phyloP scores from a whole-genome alignment of 2,113 vertebrate species.

The Misgurnus mizolepis region DNA sequence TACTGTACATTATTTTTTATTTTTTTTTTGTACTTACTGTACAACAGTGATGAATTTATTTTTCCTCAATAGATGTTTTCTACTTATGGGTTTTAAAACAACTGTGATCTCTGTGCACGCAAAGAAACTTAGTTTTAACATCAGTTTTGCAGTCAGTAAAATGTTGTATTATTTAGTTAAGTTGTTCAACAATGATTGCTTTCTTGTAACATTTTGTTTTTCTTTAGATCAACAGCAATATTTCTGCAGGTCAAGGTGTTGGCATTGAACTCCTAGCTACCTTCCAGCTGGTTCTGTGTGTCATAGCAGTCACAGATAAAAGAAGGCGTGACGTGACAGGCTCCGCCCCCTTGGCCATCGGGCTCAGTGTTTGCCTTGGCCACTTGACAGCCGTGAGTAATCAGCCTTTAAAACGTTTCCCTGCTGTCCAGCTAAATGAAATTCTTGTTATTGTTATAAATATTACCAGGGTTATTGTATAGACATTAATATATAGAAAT shows the following conservation, averaged over 20 bases:
- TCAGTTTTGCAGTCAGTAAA: too few species aligned
- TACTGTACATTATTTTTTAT: too few species aligned
- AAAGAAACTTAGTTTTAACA: not conserved
- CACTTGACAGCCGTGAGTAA: conserved; percentile 91
- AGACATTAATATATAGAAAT: not conserved
- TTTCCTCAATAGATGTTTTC: too few species aligned
- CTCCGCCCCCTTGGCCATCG: conserved; percentile 90
- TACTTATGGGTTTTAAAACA: too few species aligned
- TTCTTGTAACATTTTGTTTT: not conserved
- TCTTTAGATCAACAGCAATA: conserved; percentile 60
- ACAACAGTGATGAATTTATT: too few species aligned
- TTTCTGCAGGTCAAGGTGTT: conserved; percentile 86
- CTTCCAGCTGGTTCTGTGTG: conserved; percentile 94
- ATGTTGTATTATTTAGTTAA: not conserved
- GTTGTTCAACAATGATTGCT: not conserved
- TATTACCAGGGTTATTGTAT: not conserved
- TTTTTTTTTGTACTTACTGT: too few species aligned
- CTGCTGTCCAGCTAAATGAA: not conserved
- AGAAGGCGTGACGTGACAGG: conserved; percentile 86
- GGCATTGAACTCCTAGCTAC: conserved; percentile 92
- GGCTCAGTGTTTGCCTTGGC: conserved; percentile 90
- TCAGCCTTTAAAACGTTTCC: conserved; percentile 1
- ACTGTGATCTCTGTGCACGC: not conserved
- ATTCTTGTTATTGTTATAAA: conserved; percentile 1
- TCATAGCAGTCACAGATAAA: conserved; percentile 92